Evolutionary conservation across 2,113 vertebrate genomes (phyloP), one percentile per base, ranked within the genome.

Genomic region (Neomonachus schauinslandi): DNA sequence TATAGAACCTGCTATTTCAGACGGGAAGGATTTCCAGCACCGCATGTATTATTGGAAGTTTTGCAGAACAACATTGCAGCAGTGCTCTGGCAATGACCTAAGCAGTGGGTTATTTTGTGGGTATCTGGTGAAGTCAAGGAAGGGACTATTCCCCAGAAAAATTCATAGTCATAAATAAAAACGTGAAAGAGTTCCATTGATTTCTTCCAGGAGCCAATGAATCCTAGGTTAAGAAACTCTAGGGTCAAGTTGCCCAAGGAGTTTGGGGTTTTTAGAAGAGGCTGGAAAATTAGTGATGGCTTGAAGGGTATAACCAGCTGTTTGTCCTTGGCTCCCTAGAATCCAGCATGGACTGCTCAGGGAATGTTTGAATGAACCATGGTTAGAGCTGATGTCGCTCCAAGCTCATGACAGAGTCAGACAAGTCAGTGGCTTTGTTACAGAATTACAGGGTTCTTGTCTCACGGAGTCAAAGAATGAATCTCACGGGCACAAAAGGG

Each of bases 81-180:
- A 16, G 42, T 28, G 15, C 42, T 83, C 63, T 57, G 76, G 59
- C 21, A 26, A 82, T 94, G 53, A 89, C 82, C 86, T 83, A 21
- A 53, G 26, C 16, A 24, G 28, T 28, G 33, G 85, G 31, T 72
- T 53, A 81, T 92, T 95, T 61, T 93, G 77, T 91, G 85, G n/a
- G 39, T 36, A 49, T 67, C 33, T 88, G 72, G 63, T 94, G 65
- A 95, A 85, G 86, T n/a, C 83, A 79, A 89, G 65, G 84, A 94
- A 94, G n/a, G 28, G 10, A 51, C 9, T 91, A 16, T 86, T 53
- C 49, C 55, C 63, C 61, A 67, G 71, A 95, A 97, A 90, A 84
- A 67, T 22, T 59, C 24, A 31, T 57, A 71, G 57, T 63, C 24
- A 10, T 59, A 79, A 94, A 83, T 69, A 51, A 84, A 94, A 82